Evolutionary conservation across 2,888 invertebrate genomes (phyloP).

Genomic region (Melanotus villosus): DNA sequence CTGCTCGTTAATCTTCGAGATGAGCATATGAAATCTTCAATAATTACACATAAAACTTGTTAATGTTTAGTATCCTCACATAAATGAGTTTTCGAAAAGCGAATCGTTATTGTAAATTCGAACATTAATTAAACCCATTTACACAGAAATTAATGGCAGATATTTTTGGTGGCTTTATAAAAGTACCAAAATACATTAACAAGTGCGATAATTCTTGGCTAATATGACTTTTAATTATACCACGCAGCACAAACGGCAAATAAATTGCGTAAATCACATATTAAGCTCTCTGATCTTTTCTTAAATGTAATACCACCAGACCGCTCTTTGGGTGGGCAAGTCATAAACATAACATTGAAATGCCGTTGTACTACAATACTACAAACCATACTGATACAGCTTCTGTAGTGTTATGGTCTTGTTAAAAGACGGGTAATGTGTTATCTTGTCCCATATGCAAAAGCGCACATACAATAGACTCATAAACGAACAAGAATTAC

Average conservation of each 20-base stretch:
- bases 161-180: constrained; percentile 40
- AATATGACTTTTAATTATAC: constrained; percentile 65
- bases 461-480: neutral
- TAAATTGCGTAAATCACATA: constrained; percentile 53
- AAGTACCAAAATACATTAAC: constrained; percentile 44
- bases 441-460: constrained; percentile 14
- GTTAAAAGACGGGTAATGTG: constrained; percentile 34
- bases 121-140: constrained; percentile 16
- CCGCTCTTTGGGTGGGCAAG: constrained; percentile 48
- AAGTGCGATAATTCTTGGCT: constrained; percentile 65
- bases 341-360: constrained; percentile 48
- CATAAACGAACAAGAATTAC: constrained; percentile 1
- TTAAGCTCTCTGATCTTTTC: constrained; percentile 48
- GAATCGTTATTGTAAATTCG: constrained; percentile 13
- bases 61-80: constrained; percentile 1
- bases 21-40: neutral
- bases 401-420: constrained; percentile 30
- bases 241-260: constrained; percentile 53
- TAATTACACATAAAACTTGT: constrained; percentile 21
- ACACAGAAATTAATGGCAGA: constrained; percentile 14
- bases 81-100: constrained; percentile 29
- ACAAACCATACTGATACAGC: constrained; percentile 28
- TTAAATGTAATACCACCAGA: constrained; percentile 40
- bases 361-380: constrained; percentile 42
- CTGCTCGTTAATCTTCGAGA: neutral